Evolutionary conservation across 2,113 vertebrate species (phyloP).

Genomic region (Bungarus multicinctus): DNA sequence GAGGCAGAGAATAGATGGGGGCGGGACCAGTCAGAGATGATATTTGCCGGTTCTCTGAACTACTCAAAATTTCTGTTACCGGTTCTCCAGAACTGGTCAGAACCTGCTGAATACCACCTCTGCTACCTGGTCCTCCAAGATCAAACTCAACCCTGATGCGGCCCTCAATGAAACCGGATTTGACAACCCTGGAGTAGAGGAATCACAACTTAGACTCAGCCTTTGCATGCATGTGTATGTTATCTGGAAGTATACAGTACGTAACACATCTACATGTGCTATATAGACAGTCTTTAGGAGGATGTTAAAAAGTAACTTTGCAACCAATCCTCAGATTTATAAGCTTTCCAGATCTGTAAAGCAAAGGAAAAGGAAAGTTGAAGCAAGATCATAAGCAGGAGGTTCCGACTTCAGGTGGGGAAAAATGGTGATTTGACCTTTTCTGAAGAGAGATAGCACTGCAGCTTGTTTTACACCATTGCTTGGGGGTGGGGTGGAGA

Average conservation of each 20-base stretch:
- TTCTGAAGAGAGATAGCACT: neutral
- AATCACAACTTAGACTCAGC: neutral
- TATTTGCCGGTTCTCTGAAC: too few species aligned
- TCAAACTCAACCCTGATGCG: too few species aligned
- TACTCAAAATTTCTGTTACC: too few species aligned
- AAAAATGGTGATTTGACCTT: neutral
- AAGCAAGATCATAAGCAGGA: neutral
- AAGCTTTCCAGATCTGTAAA: neutral
- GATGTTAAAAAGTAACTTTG: neutral
- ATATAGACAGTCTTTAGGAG: neutral
- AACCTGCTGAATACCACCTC: too few species aligned
- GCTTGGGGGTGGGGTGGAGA: neutral
- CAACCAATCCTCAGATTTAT: neutral
- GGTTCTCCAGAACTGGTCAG: too few species aligned
- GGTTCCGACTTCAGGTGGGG: neutral
- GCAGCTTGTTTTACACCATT: neutral
- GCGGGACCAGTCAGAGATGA: too few species aligned
- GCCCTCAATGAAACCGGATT: too few species aligned
- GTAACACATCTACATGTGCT: neutral
- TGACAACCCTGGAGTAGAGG: neutral
- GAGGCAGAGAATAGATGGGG: too few species aligned
- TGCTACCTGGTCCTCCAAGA: too few species aligned
- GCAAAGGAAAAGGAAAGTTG: neutral
- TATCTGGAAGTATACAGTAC: too few species aligned
- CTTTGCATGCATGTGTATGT: neutral